phyloP scores from a whole-genome alignment of 92 coral and sea anemone species.

The Anthopleura xanthogrammica region DNA sequence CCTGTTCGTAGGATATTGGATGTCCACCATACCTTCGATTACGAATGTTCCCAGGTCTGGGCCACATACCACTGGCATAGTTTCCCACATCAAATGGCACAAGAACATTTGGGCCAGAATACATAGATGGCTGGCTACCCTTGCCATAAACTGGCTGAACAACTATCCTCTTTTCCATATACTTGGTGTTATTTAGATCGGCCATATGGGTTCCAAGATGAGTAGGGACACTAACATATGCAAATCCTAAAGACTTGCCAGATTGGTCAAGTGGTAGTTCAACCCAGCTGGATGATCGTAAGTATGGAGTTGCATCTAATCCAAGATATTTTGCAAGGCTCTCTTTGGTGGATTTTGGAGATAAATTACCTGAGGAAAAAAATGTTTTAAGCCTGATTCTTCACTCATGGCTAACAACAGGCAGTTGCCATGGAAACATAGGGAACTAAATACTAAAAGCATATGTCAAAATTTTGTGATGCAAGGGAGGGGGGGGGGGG shows the following conservation, averaged over 20 bases:
- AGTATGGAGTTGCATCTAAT: conserved; percentile 83
- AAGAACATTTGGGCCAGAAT: conserved; percentile 23
- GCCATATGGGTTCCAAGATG: conserved; percentile 76
- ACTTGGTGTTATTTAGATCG: conserved; percentile 76
- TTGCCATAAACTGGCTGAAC: conserved; percentile 75
- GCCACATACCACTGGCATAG: conserved; percentile 16
- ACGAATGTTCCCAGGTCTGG: conserved; percentile 29
- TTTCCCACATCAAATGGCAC: conserved; percentile 10
- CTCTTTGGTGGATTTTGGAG: conserved; percentile 76
- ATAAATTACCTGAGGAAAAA: conserved; percentile 68
- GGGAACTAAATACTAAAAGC: no score
- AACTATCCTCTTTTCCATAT: conserved; percentile 68
- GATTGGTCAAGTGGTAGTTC: conserved; percentile 73
- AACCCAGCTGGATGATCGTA: conserved; percentile 84
- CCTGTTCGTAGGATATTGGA: conserved; percentile 67
- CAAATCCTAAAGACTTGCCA: conserved; percentile 79
- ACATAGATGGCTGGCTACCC: conserved; percentile 48
- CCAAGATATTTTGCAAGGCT: conserved; percentile 78
- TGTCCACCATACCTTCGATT: conserved; percentile 50
- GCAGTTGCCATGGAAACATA: no score
- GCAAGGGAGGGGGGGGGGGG: no score
- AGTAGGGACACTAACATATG: conserved; percentile 81
- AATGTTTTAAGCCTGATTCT: neutral
- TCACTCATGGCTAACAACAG: no score
- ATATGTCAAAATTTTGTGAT: no score